Conservation (phyloP, 2,888 invertebrate genomes). For the Drosophila pseudotalamancana region DNA sequence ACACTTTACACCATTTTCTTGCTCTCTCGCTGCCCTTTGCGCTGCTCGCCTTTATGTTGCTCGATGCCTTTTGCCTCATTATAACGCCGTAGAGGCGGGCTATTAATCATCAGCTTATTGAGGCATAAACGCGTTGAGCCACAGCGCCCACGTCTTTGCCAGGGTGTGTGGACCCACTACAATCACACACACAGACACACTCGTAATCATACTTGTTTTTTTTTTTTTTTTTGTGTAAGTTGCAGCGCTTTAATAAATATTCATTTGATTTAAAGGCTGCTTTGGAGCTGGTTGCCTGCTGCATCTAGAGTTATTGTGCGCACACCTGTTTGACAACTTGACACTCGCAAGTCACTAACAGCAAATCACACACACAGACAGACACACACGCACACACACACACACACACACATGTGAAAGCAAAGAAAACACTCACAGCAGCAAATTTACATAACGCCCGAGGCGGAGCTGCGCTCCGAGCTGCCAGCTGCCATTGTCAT, state of each 20-base stretch:
- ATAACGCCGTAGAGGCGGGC: constrained; percentile 63
- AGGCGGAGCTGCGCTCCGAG: constrained; percentile 22
- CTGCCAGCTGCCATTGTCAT: constrained; percentile 53
- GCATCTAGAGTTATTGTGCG: constrained; percentile 52
- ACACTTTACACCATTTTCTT: not conserved
- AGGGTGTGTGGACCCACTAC: constrained; percentile 22
- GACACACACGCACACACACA: not conserved
- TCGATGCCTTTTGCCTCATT: constrained; percentile 71
- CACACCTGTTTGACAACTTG: constrained; percentile 71
- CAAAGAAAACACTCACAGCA: constrained; percentile 48
- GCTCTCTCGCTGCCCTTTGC: not conserved
- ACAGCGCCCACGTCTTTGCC: constrained; percentile 56
- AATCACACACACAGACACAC: not conserved
- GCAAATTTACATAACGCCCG: constrained; percentile 67
- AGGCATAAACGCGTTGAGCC: constrained; percentile 81
- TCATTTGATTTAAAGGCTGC: constrained; percentile 63
- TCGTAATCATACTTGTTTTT: not conserved
- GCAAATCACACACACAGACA: constrained; percentile 47
- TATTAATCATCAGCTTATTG: constrained; percentile 83
- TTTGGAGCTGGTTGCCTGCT: constrained; percentile 12
- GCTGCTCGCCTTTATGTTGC: constrained; percentile 28
- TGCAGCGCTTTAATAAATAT: constrained; percentile 70
- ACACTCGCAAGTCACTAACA: constrained; percentile 45
- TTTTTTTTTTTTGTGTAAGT: constrained; percentile 6
- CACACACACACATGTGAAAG: constrained; percentile 20